phyloP scores from a whole-genome alignment of 2,888 invertebrate species.

The Lasius platythorax region DNA sequence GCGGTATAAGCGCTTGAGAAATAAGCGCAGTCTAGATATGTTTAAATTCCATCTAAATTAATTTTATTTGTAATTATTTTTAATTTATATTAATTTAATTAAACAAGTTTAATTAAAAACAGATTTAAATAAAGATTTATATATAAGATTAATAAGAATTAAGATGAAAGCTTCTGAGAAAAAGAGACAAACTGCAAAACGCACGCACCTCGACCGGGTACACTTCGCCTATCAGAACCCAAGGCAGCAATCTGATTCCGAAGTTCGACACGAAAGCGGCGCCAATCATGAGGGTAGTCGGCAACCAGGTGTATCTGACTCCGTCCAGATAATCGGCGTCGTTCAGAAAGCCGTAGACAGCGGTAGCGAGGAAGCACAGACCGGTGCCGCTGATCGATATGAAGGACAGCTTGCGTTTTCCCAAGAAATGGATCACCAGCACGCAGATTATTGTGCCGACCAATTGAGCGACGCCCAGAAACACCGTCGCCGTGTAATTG shows the following conservation, averaged over 20 bases:
- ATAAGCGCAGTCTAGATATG: not conserved
- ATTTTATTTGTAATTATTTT: not conserved
- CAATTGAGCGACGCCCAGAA: constrained; percentile 91
- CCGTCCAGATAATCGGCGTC: constrained; percentile 62
- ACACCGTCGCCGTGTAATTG: constrained; percentile 91
- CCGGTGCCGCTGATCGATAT: constrained; percentile 90
- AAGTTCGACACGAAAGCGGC: constrained; percentile 91
- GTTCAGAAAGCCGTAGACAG: constrained; percentile 87
- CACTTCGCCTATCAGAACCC: constrained; percentile 94
- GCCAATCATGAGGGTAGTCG: constrained; percentile 89
- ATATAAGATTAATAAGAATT: not conserved
- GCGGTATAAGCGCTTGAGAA: not conserved
- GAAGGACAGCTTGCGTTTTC: constrained; percentile 90
- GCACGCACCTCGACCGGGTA: constrained; percentile 79
- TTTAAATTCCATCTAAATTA: not conserved
- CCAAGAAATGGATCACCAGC: constrained; percentile 90
- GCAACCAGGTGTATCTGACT: constrained; percentile 88
- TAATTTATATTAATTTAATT: not conserved
- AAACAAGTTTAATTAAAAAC: not conserved
- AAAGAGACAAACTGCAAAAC: not conserved
- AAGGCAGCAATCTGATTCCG: constrained; percentile 91
- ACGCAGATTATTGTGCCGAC: constrained; percentile 90
- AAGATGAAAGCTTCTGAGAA: not conserved
- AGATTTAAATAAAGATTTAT: not conserved
- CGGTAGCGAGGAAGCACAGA: constrained; percentile 89